Evolutionary conservation across 2,888 invertebrate species (phyloP).

Genomic region (Microchrysa polita): DNA sequence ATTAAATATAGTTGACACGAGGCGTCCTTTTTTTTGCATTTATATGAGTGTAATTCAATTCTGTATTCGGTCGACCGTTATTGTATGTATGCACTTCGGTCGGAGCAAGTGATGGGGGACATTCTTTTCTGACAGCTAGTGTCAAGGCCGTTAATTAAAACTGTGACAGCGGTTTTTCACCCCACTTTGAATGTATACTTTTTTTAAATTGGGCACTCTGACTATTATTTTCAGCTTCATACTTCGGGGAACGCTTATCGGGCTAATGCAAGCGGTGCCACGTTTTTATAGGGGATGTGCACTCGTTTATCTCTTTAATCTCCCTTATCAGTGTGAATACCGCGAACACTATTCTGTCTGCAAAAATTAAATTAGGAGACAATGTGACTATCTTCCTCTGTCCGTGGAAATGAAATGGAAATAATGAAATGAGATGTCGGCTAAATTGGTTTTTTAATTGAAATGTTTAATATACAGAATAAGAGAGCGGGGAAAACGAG

Average conservation of each 20-base stretch:
- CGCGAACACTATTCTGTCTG: too few relatives aligned
- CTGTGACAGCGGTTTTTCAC: not conserved
- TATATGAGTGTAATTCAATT: not conserved
- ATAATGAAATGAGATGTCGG: not conserved
- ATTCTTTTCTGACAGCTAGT: not conserved
- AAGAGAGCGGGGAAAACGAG: too few relatives aligned
- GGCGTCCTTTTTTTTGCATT: not conserved
- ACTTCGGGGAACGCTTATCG: not conserved
- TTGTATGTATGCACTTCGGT: not conserved
- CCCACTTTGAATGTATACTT: too few relatives aligned
- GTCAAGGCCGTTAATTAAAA: constrained; percentile 25
- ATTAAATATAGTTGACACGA: constrained; percentile 10
- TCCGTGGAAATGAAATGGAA: not conserved
- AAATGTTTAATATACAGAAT: too few relatives aligned
- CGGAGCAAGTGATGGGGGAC: too few relatives aligned
- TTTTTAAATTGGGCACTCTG: not conserved
- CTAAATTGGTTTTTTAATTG: not conserved
- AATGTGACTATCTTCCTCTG: too few relatives aligned
- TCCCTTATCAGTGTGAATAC: too few relatives aligned
- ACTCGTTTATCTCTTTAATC: not conserved
- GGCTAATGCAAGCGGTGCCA: too few relatives aligned
- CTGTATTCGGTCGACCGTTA: not conserved
- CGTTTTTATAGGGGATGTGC: not conserved
- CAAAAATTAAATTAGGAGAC: too few relatives aligned
- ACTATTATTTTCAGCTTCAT: not conserved